These are phyloP conservation scores for Oryzias curvinotus DNA, from an alignment of 2,113 vertebrate genomes.

Conservation along the genomic window DNA sequence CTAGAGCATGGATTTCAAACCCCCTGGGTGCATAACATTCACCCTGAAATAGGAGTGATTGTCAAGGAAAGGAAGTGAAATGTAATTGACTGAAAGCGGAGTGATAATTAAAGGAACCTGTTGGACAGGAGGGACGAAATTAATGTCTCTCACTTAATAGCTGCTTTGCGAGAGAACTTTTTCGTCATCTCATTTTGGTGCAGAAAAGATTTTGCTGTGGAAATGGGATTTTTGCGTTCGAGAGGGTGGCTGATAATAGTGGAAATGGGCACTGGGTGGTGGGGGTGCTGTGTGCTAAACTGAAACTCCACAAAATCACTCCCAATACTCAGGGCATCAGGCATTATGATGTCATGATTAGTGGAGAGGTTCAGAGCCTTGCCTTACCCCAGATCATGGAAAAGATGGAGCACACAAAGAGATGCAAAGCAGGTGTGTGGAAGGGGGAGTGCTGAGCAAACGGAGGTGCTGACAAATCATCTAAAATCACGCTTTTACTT, in stretches of 20 bases:
- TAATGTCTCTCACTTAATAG: constrained; percentile 75
- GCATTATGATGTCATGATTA: constrained; percentile 79
- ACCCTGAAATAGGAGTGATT: constrained; percentile 81
- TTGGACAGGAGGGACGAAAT: constrained; percentile 76
- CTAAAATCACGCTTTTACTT: constrained; percentile 44
- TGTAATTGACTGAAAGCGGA: constrained; percentile 80
- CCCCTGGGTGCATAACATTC: constrained; percentile 70
- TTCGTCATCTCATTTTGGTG: constrained; percentile 55
- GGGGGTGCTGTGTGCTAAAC: constrained; percentile 60
- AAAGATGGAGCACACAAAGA: constrained; percentile 33
- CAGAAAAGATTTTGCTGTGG: constrained; percentile 50
- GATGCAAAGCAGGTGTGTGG: constrained; percentile 21
- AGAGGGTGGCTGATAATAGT: constrained; percentile 48
- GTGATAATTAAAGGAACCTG: constrained; percentile 81
- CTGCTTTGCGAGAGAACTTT: constrained; percentile 69
- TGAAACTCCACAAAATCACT: constrained; percentile 77
- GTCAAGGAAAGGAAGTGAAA: constrained; percentile 80
- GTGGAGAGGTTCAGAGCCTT: constrained; percentile 74
- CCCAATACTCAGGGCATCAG: constrained; percentile 80
- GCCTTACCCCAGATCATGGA: constrained; percentile 59
- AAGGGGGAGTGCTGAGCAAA: constrained; percentile 25
- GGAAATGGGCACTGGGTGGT: constrained; percentile 52
- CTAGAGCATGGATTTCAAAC: constrained; percentile 58
- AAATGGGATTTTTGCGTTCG: constrained; percentile 55
- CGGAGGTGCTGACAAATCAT: constrained; percentile 49